A percentile compares a stretch with the other conserved stretches of the same genome.
These are phyloP conservation scores for Herpailurus yagouaroundi DNA, from an alignment of 2,113 vertebrate species.

Conservation along the genomic window DNA sequence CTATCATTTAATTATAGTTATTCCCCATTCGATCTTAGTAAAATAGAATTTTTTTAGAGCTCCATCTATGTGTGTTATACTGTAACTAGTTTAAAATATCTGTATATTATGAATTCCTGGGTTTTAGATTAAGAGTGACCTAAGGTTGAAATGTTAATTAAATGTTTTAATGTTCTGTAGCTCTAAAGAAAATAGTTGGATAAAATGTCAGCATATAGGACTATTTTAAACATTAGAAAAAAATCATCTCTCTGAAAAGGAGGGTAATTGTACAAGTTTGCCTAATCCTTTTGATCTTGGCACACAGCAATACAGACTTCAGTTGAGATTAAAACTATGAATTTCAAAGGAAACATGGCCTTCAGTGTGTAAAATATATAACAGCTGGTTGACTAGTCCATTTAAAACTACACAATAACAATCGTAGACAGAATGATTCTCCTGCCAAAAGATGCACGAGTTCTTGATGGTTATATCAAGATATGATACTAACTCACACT, in stretches of 20 bases:
- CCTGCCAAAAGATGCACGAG: constrained; percentile 44
- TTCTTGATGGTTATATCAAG: constrained; percentile 72
- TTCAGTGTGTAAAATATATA: constrained; percentile 82
- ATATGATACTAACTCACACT: constrained; percentile 41
- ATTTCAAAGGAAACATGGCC: constrained; percentile 84
- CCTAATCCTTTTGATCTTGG: constrained; percentile 78
- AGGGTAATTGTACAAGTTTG: constrained; percentile 75
- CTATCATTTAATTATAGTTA: neutral
- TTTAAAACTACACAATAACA: constrained; percentile 77
- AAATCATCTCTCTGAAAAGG: constrained; percentile 72
- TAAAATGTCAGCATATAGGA: constrained; percentile 78
- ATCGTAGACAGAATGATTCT: constrained; percentile 56
- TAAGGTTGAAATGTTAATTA: constrained; percentile 78
- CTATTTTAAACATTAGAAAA: constrained; percentile 73
- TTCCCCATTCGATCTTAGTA: neutral
- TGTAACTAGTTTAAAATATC: constrained; percentile 54
- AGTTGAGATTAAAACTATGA: constrained; percentile 79
- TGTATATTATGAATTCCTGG: constrained; percentile 63
- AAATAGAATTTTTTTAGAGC: neutral
- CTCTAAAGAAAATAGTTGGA: constrained; percentile 80
- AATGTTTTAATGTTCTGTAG: constrained; percentile 79
- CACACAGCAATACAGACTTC: constrained; percentile 77
- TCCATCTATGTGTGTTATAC: constrained; percentile 18
- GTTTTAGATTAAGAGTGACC: constrained; percentile 75
- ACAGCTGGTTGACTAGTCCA: constrained; percentile 79